Percentiles rank a stretch among this genome's conserved stretches.
phyloP scores from a whole-genome alignment of 2,888 invertebrate species.

The Hemicrepidius hirtus region DNA sequence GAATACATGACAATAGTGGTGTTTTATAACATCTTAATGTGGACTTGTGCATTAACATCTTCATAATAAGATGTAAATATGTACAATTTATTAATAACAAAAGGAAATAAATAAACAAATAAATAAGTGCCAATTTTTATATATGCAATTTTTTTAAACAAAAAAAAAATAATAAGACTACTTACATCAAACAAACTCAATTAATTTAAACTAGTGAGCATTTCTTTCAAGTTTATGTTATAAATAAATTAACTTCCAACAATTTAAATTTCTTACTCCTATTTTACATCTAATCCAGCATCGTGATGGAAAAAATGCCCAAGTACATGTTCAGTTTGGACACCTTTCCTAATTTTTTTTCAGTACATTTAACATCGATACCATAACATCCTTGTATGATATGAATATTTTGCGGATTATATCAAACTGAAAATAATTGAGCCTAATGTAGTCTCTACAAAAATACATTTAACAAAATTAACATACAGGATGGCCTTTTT shows the following conservation, averaged over 20 bases:
- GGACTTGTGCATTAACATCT: constrained; percentile 52
- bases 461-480: neutral
- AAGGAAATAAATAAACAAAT: constrained; percentile 18
- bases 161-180: constrained; percentile 30
- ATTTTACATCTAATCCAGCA: constrained; percentile 45
- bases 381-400: constrained; percentile 46
- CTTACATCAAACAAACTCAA: constrained; percentile 20
- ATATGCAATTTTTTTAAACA: neutral
- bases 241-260: constrained; percentile 43
- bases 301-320: constrained; percentile 30
- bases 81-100: constrained; percentile 42
- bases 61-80: constrained; percentile 45
- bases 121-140: constrained; percentile 24
- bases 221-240: constrained; percentile 32
- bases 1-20: constrained; percentile 49
- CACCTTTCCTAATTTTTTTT: constrained; percentile 34
- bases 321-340: constrained; percentile 33
- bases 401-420: constrained; percentile 43
- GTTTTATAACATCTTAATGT: constrained; percentile 49
- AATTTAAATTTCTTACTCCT: constrained; percentile 47
- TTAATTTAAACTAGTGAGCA: constrained; percentile 46
- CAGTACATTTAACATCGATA: constrained; percentile 49
- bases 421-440: constrained; percentile 32
- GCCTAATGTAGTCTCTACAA: neutral
- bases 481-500: no score